phyloP scores from a whole-genome alignment of 2,113 vertebrate genomes.

The Salvator merianae region DNA sequence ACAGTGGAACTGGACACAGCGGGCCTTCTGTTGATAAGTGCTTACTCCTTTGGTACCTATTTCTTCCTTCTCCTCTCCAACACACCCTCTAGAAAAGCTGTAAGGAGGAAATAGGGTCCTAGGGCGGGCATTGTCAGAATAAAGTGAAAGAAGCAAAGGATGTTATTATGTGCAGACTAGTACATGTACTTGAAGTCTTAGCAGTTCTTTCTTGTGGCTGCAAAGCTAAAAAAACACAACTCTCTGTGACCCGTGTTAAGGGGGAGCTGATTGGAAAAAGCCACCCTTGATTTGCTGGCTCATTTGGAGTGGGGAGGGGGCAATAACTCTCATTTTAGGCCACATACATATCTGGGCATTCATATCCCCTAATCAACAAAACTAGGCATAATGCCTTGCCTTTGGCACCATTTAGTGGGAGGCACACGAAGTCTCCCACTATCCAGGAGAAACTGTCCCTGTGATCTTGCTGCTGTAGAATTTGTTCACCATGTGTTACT shows the following conservation, averaged over 20 bases:
- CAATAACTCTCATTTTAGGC: not conserved
- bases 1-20: not conserved
- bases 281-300: not conserved
- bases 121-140: not conserved
- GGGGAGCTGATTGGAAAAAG: not conserved
- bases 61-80: not conserved
- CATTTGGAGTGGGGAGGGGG: not conserved
- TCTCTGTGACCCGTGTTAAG: not conserved
- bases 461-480: too few species aligned
- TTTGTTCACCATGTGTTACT: too few species aligned
- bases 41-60: not conserved
- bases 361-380: too few species aligned
- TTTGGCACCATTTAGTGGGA: too few species aligned
- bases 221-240: too few species aligned
- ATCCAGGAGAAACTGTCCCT: too few species aligned
- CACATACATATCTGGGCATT: not conserved
- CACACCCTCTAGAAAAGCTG: not conserved
- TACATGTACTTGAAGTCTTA: not conserved
- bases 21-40: not conserved
- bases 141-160: too few species aligned
- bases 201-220: not conserved
- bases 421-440: too few species aligned
- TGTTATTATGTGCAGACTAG: not conserved
- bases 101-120: not conserved
- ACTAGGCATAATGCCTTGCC: too few species aligned